Evolutionary conservation across 2,113 vertebrate genomes (phyloP).

Genomic region (Istiophorus platypterus): DNA sequence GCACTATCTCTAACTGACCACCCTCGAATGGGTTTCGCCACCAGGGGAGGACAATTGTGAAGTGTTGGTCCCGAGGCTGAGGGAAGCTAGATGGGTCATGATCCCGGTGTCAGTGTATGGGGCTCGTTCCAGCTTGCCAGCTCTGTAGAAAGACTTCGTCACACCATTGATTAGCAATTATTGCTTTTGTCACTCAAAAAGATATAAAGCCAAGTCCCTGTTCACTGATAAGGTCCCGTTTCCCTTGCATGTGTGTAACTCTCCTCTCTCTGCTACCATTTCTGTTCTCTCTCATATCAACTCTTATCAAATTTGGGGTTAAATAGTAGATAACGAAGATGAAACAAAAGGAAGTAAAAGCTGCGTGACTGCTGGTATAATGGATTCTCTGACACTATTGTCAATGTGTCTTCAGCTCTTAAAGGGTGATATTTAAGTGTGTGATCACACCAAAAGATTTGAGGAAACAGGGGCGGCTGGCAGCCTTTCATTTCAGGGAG

Average conservation of each 20-base stretch:
- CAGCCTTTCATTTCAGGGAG: slow-evolving; percentile 2
- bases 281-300: slow-evolving; percentile 4
- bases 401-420: slow-evolving; percentile 19
- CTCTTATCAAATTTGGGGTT: background rate
- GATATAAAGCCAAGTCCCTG: slow-evolving; percentile 23
- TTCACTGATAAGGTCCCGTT: background rate
- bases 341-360: slow-evolving; percentile 2
- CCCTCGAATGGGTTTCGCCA: slow-evolving; percentile 10
- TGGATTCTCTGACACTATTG: slow-evolving; percentile 17
- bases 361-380: slow-evolving; percentile 9
- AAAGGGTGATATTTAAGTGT: slow-evolving; percentile 28
- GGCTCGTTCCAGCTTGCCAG: slow-evolving; percentile 27
- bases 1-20: background rate
- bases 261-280: background rate
- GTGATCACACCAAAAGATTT: slow-evolving; percentile 14
- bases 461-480: background rate
- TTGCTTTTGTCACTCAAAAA: slow-evolving; percentile 49
- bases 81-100: background rate
- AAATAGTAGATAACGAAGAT: slow-evolving; percentile 17
- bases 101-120: background rate
- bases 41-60: background rate
- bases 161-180: slow-evolving; percentile 45
- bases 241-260: background rate
- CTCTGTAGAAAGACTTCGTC: slow-evolving; percentile 41
- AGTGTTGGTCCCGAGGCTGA: background rate